Percentiles rank a stretch among this genome's conserved stretches.
These are phyloP conservation scores for Myzus persicae DNA, from an alignment of 1,140 invertebrate genomes.

Conservation along the genomic window DNA sequence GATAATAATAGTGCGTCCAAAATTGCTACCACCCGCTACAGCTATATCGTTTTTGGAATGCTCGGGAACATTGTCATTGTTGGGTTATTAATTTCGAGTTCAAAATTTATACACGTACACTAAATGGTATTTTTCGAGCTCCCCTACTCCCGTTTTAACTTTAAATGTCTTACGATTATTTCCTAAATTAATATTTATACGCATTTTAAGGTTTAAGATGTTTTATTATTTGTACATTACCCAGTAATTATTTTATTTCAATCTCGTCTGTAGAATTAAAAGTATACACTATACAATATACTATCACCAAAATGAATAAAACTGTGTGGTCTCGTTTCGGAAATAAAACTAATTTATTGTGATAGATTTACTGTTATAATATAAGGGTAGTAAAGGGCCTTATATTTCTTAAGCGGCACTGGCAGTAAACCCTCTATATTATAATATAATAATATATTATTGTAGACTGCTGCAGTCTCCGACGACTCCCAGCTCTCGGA, in stretches of 20 bases:
- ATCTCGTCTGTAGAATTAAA: neutral
- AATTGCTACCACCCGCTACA: no score
- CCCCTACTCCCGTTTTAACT: neutral
- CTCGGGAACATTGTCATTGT: no score
- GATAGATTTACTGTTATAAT: no score
- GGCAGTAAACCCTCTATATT: neutral
- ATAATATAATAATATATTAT: neutral
- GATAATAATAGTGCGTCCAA: no score
- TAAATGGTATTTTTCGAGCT: no score
- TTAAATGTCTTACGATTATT: neutral
- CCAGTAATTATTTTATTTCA: neutral
- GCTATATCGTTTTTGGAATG: no score
- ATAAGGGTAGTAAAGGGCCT: no score
- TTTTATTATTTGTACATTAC: neutral
- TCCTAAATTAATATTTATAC: neutral
- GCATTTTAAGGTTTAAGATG: neutral
- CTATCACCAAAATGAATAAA: neutral
- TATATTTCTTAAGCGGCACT: neutral
- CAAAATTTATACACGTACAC: no score
- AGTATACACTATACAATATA: neutral
- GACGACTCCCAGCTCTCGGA: neutral
- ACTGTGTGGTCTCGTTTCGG: neutral
- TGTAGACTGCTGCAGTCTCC: neutral
- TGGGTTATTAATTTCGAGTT: no score
- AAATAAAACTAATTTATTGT: neutral